phyloP scores from a whole-genome alignment of 2,113 vertebrate genomes.

The Coptodon bakossiorum region DNA sequence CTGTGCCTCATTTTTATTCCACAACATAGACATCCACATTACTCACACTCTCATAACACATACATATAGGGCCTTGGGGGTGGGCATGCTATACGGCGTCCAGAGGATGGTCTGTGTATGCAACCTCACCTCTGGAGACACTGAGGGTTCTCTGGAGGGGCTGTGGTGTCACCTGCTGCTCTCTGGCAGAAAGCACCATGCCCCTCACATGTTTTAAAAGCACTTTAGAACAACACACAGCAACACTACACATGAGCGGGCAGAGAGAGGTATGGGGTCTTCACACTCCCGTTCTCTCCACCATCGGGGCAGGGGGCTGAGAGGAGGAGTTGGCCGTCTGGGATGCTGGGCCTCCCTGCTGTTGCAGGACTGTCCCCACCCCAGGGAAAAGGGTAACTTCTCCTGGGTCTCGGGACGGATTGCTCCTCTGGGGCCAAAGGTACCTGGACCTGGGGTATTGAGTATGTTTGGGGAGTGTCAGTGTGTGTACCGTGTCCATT shows the following conservation, averaged over 20 bases:
- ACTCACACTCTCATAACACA: not conserved
- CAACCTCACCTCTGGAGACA: not conserved
- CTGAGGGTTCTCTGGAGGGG: not conserved
- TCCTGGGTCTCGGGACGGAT: not conserved
- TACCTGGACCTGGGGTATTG: not conserved
- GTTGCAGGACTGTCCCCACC: not conserved
- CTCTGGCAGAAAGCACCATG: not conserved
- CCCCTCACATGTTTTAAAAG: not conserved
- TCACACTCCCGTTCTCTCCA: not conserved
- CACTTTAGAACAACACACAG: not conserved
- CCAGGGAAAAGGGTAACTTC: not conserved
- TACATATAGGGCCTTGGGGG: not conserved
- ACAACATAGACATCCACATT: not conserved
- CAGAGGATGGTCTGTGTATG: not conserved
- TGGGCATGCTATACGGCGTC: not conserved
- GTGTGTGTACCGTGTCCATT: not conserved
- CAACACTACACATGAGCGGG: not conserved
- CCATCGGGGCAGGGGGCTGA: fast-evolving
- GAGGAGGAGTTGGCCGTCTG: fast-evolving
- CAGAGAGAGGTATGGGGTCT: not conserved
- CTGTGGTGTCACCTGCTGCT: not conserved
- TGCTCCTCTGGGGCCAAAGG: not conserved
- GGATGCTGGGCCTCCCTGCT: not conserved
- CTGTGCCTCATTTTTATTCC: not conserved
- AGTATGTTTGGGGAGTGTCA: not conserved